Evolutionary conservation across 2,888 invertebrate genomes (phyloP).

Genomic region (Apodemia mormo): DNA sequence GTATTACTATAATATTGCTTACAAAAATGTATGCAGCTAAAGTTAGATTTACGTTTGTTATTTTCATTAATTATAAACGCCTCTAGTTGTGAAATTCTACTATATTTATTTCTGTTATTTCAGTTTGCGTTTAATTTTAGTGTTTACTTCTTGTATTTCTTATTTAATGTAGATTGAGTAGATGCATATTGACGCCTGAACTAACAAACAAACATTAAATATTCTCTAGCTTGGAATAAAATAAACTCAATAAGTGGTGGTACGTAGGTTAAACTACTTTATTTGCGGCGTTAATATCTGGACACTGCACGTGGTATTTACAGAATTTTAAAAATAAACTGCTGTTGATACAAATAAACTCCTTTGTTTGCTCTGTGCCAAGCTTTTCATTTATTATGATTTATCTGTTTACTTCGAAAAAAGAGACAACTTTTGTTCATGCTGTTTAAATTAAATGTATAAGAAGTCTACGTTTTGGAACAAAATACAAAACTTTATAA

Average conservation of each 20-base stretch:
- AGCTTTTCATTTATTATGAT: slow-evolving; percentile 35
- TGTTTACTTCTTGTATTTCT: too few species aligned
- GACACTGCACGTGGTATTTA: slow-evolving; percentile 29
- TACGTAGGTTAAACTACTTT: not conserved
- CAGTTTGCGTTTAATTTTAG: too few species aligned
- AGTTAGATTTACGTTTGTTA: not conserved
- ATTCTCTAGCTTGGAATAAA: not conserved
- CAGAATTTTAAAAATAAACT: slow-evolving; percentile 42
- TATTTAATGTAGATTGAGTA: not conserved
- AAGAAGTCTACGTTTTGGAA: too few species aligned
- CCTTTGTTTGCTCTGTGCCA: slow-evolving; percentile 44
- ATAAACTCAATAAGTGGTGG: not conserved
- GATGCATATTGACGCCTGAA: not conserved
- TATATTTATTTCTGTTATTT: not conserved
- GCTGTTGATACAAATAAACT: slow-evolving; percentile 25
- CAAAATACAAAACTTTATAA: too few species aligned
- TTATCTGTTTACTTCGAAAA: slow-evolving; percentile 69
- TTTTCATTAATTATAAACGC: not conserved
- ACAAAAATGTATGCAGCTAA: not conserved
- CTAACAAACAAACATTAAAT: not conserved
- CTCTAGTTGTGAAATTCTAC: not conserved
- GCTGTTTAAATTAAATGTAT: slow-evolving; percentile 21
- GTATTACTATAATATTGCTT: not conserved
- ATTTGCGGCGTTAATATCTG: not conserved
- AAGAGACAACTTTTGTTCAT: slow-evolving; percentile 48